Evolutionary conservation across 2,797 vertebrate genomes (phyloP), one percentile per base, ranked within the genome.

Genomic region (Urocyon cinereoargenteus): DNA sequence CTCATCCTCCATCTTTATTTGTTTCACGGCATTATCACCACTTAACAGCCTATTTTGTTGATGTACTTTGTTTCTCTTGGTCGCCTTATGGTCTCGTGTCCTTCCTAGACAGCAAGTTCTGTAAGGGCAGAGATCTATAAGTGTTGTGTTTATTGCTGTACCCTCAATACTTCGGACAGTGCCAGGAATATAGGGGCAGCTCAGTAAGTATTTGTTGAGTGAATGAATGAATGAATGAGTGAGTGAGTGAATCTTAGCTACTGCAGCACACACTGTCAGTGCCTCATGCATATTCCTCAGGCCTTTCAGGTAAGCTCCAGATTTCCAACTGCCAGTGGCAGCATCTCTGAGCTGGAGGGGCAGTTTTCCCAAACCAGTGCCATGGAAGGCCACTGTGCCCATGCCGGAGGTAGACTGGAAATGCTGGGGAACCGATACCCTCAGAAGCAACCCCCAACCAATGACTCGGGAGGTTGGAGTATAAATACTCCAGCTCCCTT

Each of bases 71-170:
- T 82, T 72, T 73, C 77, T 28, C 40, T 66, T 64, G 45, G 22
- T 82, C 49, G 78, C 79, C 53, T 90, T 61, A 15, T 11, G 66
- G 55, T 40, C 24, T 78, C 51, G 19, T 68, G 19, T 95, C 40
- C 72, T 45, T 51, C 49, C 31, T 45, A 79, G 51, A 64, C 34
- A 49, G 5, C 24, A 86, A 91, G 22, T 59, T 95, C 57, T 84
- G 53, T 57, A 18, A 93, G 21, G 62, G 83, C 34, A 94, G 83
- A 96, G 28, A 91, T 81, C 36, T 28, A 4, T 14, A 64, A 75
- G 40, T 40, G 53, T 49, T 98, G 93, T 96, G 68, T 90, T 95
- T 70, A 82, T 40, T 96, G 36, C 22, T 95, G 3, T 79, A 87
- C 11, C 53, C 26, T 73, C 34, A 22, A 81, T 5, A 64, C 59